Conservation (phyloP, 2,113 vertebrate species). For the Odocoileus virginianus region DNA sequence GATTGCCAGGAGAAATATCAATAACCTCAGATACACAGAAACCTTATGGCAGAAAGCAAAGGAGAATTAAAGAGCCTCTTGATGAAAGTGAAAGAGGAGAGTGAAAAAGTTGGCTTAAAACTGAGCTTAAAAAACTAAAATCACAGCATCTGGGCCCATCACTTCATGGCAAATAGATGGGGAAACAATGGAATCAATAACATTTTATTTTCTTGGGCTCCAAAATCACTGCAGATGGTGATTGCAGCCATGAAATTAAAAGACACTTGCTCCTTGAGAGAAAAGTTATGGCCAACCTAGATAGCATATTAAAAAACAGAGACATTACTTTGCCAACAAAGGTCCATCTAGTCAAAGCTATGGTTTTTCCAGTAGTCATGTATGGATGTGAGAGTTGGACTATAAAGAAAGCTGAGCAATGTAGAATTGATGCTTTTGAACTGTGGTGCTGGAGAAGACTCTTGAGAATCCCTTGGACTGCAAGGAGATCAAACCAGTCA, state of each 20-base stretch:
- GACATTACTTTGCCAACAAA: not conserved
- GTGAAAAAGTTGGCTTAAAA: not conserved
- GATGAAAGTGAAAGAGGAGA: not conserved
- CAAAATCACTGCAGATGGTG: not conserved
- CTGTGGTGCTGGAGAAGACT: not conserved
- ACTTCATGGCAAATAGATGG: not conserved
- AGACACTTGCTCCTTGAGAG: not conserved
- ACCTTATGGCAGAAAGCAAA: not conserved
- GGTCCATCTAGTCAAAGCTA: not conserved
- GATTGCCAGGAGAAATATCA: not conserved
- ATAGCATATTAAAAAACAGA: not conserved
- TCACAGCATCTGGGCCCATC: not conserved
- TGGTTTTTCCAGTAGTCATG: not conserved
- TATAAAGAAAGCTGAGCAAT: not conserved
- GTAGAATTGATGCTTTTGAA: not conserved
- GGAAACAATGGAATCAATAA: not conserved
- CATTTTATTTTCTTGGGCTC: not conserved
- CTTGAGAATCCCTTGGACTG: not conserved
- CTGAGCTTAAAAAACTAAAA: not conserved
- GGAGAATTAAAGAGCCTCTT: not conserved
- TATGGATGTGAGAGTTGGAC: not conserved
- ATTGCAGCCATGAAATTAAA: not conserved
- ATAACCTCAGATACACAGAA: not conserved
- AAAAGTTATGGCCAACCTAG: not conserved
- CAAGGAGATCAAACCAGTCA: not conserved